Evolutionary conservation across 1,140 invertebrate genomes (phyloP).

Genomic region (Bilobella aurantiaca): DNA sequence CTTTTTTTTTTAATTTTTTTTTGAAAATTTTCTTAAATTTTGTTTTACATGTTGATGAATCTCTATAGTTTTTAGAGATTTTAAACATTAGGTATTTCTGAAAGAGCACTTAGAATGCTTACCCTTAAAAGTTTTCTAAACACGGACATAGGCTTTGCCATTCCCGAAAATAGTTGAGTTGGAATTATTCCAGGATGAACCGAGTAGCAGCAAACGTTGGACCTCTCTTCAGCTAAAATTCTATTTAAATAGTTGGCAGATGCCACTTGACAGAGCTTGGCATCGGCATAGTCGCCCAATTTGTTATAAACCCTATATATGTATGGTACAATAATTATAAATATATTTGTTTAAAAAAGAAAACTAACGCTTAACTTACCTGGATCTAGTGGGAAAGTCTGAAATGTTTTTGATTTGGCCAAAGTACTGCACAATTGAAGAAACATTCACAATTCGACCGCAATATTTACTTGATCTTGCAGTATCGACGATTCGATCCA

Average conservation of each 20-base stretch:
- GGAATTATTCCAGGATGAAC: slow-evolving; percentile 82
- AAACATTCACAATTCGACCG: slow-evolving; percentile 73
- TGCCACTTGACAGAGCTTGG: slow-evolving; percentile 76
- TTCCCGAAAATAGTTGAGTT: no score
- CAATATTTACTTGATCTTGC: slow-evolving; percentile 21
- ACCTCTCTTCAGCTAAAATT: slow-evolving; percentile 47
- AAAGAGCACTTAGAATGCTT: no score
- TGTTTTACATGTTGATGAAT: no score
- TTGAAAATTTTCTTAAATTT: no score
- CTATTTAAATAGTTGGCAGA: slow-evolving; percentile 59
- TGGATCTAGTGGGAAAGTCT: slow-evolving; percentile 63
- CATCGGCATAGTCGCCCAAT: slow-evolving; percentile 61
- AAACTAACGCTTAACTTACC: slow-evolving; percentile 37
- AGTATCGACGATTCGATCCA: slow-evolving; percentile 50
- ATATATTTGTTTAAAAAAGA: neutral
- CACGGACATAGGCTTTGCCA: no score
- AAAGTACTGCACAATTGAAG: slow-evolving; percentile 62
- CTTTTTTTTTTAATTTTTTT: no score
- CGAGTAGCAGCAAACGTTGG: slow-evolving; percentile 55
- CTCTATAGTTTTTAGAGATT: no score
- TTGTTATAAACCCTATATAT: slow-evolving; percentile 14
- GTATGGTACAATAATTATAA: neutral
- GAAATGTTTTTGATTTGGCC: slow-evolving; percentile 48
- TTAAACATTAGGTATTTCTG: no score
- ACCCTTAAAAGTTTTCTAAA: no score